Evolutionary conservation across 2,113 vertebrate species (phyloP).

Genomic region (Xenotilapia leptura): DNA sequence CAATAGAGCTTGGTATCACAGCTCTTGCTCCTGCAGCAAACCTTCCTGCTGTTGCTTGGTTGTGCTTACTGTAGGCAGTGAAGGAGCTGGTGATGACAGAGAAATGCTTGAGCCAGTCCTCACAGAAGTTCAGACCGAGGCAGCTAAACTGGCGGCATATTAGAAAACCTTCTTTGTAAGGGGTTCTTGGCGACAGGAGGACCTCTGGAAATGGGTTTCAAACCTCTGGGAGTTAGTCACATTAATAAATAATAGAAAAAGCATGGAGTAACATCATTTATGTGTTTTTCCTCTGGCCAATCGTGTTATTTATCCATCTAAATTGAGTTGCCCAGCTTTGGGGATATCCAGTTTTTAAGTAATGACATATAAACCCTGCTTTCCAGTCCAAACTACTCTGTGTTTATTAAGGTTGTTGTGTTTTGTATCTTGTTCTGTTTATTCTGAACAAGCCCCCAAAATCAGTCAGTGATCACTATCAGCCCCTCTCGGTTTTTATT

Average conservation of each 20-base stretch:
- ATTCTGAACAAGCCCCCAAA: fast-evolving
- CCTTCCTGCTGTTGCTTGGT: fast-evolving
- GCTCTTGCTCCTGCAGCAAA: background rate
- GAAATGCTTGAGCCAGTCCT: background rate
- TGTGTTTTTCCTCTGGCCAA: background rate
- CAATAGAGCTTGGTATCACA: background rate
- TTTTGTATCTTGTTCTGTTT: background rate
- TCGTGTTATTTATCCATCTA: background rate
- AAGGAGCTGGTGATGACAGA: background rate
- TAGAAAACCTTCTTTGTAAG: background rate
- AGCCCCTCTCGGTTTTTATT: fast-evolving
- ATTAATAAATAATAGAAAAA: background rate
- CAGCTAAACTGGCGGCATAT: background rate
- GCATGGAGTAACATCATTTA: background rate
- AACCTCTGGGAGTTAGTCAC: background rate
- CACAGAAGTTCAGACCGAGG: background rate
- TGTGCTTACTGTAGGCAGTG: background rate
- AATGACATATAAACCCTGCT: background rate
- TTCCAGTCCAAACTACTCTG: fast-evolving
- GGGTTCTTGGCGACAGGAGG: background rate
- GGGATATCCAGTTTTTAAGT: background rate
- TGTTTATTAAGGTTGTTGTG: background rate
- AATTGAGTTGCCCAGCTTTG: background rate
- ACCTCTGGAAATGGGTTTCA: background rate
- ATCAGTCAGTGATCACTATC: background rate